phyloP scores from a whole-genome alignment of 2,888 invertebrate genomes.

The Eilema caniola region DNA sequence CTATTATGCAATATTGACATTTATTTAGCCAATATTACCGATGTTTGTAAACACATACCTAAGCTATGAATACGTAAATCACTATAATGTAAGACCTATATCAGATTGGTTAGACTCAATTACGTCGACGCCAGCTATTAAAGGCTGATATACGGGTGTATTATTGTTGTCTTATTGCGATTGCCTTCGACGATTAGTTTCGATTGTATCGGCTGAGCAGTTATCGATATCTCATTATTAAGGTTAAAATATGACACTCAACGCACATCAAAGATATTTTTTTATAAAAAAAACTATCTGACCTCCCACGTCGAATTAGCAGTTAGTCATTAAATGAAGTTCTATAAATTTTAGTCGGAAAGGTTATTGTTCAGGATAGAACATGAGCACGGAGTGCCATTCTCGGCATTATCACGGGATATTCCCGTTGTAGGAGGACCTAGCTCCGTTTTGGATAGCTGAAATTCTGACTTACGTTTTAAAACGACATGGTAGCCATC shows the following conservation, averaged over 20 bases:
- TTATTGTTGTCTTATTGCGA: constrained; percentile 57
- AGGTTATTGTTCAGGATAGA: background rate
- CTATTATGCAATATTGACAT: background rate
- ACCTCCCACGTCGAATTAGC: no score
- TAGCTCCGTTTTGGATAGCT: no score
- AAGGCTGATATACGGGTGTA: constrained; percentile 69
- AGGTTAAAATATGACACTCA: background rate
- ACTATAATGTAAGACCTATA: constrained; percentile 62
- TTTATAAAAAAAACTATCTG: background rate
- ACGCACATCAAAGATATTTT: no score
- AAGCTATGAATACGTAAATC: constrained; percentile 61
- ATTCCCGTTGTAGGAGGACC: no score
- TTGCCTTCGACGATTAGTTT: constrained; percentile 52
- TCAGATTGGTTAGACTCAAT: constrained; percentile 74
- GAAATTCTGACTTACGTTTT: no score
- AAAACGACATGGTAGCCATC: no score
- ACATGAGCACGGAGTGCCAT: background rate
- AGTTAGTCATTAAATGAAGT: background rate
- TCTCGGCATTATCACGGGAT: no score
- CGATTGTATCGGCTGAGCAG: constrained; percentile 21
- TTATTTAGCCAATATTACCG: background rate
- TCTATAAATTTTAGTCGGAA: background rate
- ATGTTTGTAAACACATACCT: background rate
- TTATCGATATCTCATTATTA: background rate
- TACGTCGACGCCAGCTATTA: constrained; percentile 73